Conservation (phyloP, 2,888 invertebrate species). For the Lamellibrachia columna region DNA sequence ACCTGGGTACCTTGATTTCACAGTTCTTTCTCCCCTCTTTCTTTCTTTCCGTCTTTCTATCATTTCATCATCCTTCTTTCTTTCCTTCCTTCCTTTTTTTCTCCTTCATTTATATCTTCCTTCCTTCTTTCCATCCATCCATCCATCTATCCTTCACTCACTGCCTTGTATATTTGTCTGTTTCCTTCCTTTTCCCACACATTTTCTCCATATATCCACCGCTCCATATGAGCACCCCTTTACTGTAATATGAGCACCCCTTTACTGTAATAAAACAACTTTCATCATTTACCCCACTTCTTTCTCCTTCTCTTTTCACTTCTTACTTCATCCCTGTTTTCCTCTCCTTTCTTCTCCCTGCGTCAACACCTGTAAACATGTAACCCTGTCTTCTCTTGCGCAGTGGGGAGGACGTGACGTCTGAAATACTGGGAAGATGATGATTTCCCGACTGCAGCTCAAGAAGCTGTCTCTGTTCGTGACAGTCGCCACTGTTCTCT, state of each 20-base stretch:
- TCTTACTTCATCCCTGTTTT: neutral
- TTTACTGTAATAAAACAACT: neutral
- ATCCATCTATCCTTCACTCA: neutral
- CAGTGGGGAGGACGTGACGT: no score
- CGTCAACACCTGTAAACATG: no score
- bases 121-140: neutral
- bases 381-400: no score
- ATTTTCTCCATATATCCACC: neutral
- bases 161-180: neutral
- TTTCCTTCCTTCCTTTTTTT: neutral
- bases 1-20: neutral
- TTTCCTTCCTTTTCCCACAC: neutral
- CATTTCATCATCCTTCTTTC: neutral
- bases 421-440: no score
- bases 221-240: neutral
- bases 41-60: neutral
- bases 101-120: neutral
- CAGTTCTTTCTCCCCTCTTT: neutral
- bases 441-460: no score
- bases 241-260: neutral
- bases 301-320: neutral
- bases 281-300: neutral
- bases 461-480: no score
- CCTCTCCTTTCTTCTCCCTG: neutral
- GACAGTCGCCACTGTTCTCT: no score